These are phyloP conservation scores for Carlito syrichta DNA, from an alignment of 2,113 vertebrate species.

Conservation along the genomic window DNA sequence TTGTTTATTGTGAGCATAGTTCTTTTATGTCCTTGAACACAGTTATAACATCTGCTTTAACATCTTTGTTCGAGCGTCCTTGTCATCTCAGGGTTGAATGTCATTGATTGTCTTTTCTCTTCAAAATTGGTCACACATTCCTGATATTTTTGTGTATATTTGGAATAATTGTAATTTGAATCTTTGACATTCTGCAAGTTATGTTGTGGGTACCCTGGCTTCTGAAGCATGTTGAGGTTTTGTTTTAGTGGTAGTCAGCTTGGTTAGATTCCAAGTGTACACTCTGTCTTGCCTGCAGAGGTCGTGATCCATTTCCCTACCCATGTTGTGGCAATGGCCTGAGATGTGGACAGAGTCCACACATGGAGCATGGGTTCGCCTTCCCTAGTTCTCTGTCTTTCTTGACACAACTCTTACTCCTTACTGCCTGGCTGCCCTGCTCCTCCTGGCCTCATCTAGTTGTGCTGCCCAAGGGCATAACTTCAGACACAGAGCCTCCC, in stretches of 20 bases:
- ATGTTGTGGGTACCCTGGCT: background rate
- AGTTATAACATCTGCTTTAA: background rate
- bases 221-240: background rate
- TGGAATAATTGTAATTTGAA: background rate
- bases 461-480: background rate
- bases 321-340: no score
- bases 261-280: background rate
- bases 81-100: background rate
- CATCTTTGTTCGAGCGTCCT: background rate
- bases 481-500: background rate
- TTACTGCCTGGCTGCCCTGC: background rate
- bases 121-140: no score
- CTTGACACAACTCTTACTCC: background rate
- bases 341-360: background rate
- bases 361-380: background rate
- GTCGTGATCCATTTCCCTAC: no score
- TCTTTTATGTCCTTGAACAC: background rate
- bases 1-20: background rate
- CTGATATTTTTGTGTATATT: background rate
- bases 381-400: background rate
- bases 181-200: background rate
- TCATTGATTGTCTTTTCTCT: background rate
- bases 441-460: background rate
- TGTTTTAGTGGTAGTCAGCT: background rate
- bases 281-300: background rate